Percentiles rank a stretch among this genome's conserved stretches.
Conservation (phyloP, 2,888 invertebrate genomes). For the Ophion costatus region DNA sequence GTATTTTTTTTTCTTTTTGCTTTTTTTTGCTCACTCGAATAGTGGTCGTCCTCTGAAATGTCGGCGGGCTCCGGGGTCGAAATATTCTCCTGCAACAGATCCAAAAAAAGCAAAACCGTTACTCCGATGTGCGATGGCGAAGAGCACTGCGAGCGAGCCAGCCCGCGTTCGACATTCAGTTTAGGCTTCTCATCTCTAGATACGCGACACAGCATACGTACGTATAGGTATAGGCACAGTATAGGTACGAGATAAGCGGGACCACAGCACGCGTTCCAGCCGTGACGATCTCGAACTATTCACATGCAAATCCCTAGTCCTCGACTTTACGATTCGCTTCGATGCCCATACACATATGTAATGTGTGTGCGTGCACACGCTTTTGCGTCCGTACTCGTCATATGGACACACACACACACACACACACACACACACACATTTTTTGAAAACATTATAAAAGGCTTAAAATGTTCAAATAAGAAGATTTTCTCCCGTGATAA, state of each 20-base stretch:
- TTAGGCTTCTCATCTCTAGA: slow-evolving; percentile 34
- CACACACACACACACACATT: too few species aligned
- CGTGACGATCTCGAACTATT: slow-evolving; percentile 67
- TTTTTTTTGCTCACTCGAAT: slow-evolving; percentile 86
- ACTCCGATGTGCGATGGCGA: slow-evolving; percentile 53
- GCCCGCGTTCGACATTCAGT: slow-evolving; percentile 53
- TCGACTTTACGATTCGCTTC: slow-evolving; percentile 57
- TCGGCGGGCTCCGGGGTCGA: slow-evolving; percentile 88
- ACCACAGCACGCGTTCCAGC: slow-evolving; percentile 60
- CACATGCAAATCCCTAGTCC: slow-evolving; percentile 65
- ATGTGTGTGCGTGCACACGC: background rate
- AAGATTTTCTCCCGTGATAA: too few species aligned
- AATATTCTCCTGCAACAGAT: slow-evolving; percentile 88
- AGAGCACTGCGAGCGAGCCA: slow-evolving; percentile 24
- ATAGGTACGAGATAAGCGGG: slow-evolving; percentile 44
- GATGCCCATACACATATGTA: slow-evolving; percentile 22
- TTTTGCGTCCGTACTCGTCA: background rate
- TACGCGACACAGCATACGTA: slow-evolving; percentile 3
- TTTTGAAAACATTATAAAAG: too few species aligned
- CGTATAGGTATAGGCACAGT: too few species aligned
- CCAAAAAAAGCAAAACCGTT: slow-evolving; percentile 63
- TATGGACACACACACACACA: background rate
- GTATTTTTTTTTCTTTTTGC: slow-evolving; percentile 5
- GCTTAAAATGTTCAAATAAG: too few species aligned
- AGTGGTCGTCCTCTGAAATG: slow-evolving; percentile 89